Base-by-base conservation (phyloP, 1,140 invertebrate species). In the Sminthurides bifidus region DNA sequence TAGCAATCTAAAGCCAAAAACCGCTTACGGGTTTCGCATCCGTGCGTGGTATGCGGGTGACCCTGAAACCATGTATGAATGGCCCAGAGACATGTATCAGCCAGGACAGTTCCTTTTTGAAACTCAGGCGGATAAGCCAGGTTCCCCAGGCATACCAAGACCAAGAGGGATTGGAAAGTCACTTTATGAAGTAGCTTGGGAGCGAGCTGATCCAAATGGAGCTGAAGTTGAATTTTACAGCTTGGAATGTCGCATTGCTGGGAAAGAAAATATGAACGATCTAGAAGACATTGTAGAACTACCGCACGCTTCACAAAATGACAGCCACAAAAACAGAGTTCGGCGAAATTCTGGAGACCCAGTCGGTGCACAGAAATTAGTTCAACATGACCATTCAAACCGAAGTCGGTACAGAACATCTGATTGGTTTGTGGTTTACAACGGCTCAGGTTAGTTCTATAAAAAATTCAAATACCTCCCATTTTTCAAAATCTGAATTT, bases 151-250 rank as follows among this genome's bases (percentile, higher is more conserved):
- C 0, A 73, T 66, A n/a, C 85, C 85, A 23, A 70, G 72, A 3
- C 70, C 84, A 1, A 76, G 79, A 45, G 77, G 78, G 45, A 70
- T 84, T 10, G 74, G 76, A 15, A 75, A 74, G 24, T 78, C 79
- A 23, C 73, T 81, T 1, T 86, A 82, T 68, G 80, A 85, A 65
- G 75, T 89, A 0, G 76, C 73, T 35, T 90, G 87, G 86, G 73
- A 79, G 35, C 70, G 77, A 1, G 78, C 85, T 0, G 69, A 73
- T 41, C 78, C 80, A 40, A 82, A 86, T 65, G 84, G 84, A 0
- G 77, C 78, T 0, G 66, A 73, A 26, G 74, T 82, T 3, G 70
- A 75, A 21, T 59, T 77, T 3, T 84, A 84, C 62, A 72, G 70
- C 23, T 66, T 84, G 3, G 80, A 83, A 68, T 77, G 21, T 55